These are phyloP conservation scores for Muscina levida DNA, from an alignment of 2,888 invertebrate genomes.

Conservation along the genomic window DNA sequence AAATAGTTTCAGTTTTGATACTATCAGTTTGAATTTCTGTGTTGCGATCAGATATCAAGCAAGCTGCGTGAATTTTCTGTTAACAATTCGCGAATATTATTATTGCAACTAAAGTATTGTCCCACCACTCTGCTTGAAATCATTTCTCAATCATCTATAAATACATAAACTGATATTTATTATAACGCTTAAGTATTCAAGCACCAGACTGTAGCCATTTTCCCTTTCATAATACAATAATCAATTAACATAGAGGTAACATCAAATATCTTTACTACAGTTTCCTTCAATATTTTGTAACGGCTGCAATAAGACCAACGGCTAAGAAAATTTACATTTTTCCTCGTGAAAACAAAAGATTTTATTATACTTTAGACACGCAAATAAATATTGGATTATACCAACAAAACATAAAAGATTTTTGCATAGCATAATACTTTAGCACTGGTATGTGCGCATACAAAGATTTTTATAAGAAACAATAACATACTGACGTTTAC, in stretches of 20 bases:
- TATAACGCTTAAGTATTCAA: no score
- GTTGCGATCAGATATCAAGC: no score
- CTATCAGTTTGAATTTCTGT: no score
- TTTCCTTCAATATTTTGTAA: conserved; percentile 49
- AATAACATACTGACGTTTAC: conserved; percentile 17
- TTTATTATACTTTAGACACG: conserved; percentile 54
- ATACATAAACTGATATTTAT: no score
- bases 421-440: conserved; percentile 22
- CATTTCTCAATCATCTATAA: no score
- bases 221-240: conserved; percentile 12
- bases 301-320: conserved; percentile 48
- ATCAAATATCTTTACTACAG: conserved; percentile 44
- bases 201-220: neutral
- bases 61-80: no score
- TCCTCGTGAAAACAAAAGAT: conserved; percentile 22
- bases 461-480: conserved; percentile 14
- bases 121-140: no score
- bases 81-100: no score
- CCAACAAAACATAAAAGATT: conserved; percentile 7
- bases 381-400: conserved; percentile 55
- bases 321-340: conserved; percentile 47
- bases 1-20: no score
- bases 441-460: conserved; percentile 7
- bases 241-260: conserved; percentile 38
- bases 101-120: no score